Percentiles rank a stretch among this genome's conserved stretches.
These are phyloP conservation scores for Itoplectis maculator DNA, from an alignment of 2,888 invertebrate species.

Conservation along the genomic window DNA sequence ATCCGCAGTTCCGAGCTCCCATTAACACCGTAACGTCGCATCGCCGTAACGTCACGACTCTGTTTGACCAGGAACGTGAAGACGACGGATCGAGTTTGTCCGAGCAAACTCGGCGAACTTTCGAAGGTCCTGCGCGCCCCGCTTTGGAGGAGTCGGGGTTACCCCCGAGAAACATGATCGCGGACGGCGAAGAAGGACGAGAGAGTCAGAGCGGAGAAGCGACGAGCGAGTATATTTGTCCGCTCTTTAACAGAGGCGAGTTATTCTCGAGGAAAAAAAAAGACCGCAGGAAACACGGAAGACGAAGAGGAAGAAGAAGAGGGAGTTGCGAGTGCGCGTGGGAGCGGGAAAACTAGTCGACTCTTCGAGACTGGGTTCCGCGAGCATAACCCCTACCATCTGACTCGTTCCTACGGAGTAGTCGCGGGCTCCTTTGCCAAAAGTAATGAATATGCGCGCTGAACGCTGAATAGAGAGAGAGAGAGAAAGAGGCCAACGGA, in stretches of 20 bases:
- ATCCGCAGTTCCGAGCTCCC: not conserved
- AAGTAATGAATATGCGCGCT: constrained; percentile 67
- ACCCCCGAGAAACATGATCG: constrained; percentile 30
- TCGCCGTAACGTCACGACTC: constrained; percentile 5
- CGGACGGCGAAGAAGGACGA: constrained; percentile 29
- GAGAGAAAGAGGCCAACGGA: not conserved
- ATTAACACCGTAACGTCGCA: constrained; percentile 15
- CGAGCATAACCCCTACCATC: constrained; percentile 55
- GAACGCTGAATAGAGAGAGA: constrained; percentile 47
- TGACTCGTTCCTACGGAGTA: constrained; percentile 46
- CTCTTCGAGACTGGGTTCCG: constrained; percentile 54
- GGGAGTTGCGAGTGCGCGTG: constrained; percentile 43
- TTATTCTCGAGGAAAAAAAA: constrained; percentile 52
- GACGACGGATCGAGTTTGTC: constrained; percentile 59
- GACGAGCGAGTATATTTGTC: constrained; percentile 62
- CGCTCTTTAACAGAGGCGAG: constrained; percentile 57
- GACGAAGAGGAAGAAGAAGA: constrained; percentile 37
- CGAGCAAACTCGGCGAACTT: constrained; percentile 59
- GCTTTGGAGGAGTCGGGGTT: constrained; percentile 57
- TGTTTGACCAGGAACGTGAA: constrained; percentile 42
- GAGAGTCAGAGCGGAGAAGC: constrained; percentile 40
- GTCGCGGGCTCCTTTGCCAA: constrained; percentile 61
- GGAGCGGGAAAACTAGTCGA: constrained; percentile 46
- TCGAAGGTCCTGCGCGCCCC: constrained; percentile 54
- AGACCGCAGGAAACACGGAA: too few relatives aligned